These are phyloP conservation scores for Palythoa heliodiscus DNA, from an alignment of 92 coral and sea anemone species.

Conservation along the genomic window DNA sequence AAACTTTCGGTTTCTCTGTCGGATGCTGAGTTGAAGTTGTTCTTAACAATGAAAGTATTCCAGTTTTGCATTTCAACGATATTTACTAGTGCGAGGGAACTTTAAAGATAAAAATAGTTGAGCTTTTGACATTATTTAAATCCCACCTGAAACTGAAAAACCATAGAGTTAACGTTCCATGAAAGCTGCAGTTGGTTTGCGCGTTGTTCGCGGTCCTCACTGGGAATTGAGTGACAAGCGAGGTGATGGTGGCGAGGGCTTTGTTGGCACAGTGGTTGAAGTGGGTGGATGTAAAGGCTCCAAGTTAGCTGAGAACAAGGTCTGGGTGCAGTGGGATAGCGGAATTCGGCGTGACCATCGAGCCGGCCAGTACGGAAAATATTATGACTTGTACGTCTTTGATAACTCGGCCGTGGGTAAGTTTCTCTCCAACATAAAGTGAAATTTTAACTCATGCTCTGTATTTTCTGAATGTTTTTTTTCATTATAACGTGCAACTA, in stretches of 20 bases:
- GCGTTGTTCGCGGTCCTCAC: neutral
- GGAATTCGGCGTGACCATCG: constrained; percentile 36
- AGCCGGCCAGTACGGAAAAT: constrained; percentile 29
- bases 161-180: neutral
- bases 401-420: constrained; percentile 47
- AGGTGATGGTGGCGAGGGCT: neutral
- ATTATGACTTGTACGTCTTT: constrained; percentile 37
- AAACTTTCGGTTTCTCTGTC: neutral
- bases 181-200: neutral
- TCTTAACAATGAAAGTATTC: neutral
- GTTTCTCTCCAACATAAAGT: neutral
- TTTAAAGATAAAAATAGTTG: too few relatives aligned
- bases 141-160: neutral
- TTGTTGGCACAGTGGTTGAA: neutral
- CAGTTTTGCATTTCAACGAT: neutral
- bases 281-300: neutral
- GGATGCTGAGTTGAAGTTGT: neutral
- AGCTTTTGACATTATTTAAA: neutral
- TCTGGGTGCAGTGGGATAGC: constrained; percentile 15
- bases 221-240: neutral
- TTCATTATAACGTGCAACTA: neutral
- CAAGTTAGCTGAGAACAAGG: neutral
- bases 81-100: neutral
- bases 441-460: neutral
- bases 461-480: neutral